A percentile compares a stretch with the other conserved stretches of the same genome.
These are phyloP conservation scores for Caenorhabditis elegans DNA, from an alignment of 1,140 invertebrate genomes.

Conservation along the genomic window WBcel235 BX284605.5:13478501-13479000, in stretches of 20 bases:
- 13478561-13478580: neutral
- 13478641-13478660: neutral
- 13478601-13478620: neutral
- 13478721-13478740: neutral
- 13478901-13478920: neutral
- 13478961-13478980: neutral
- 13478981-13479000: neutral
- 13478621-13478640: neutral
- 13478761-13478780: neutral
- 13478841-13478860: neutral
- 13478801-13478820: neutral
- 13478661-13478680: neutral
- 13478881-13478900: neutral
- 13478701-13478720: neutral
- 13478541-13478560: constrained; percentile 9
- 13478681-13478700: neutral
- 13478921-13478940: neutral
- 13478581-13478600: neutral
- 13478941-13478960: neutral
- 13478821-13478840: neutral
- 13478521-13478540: neutral
- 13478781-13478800: neutral
- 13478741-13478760: too few relatives aligned
- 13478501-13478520: neutral
- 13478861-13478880: neutral